Conservation (phyloP, 2,113 vertebrate species). For the Stegostoma tigrinum region DNA sequence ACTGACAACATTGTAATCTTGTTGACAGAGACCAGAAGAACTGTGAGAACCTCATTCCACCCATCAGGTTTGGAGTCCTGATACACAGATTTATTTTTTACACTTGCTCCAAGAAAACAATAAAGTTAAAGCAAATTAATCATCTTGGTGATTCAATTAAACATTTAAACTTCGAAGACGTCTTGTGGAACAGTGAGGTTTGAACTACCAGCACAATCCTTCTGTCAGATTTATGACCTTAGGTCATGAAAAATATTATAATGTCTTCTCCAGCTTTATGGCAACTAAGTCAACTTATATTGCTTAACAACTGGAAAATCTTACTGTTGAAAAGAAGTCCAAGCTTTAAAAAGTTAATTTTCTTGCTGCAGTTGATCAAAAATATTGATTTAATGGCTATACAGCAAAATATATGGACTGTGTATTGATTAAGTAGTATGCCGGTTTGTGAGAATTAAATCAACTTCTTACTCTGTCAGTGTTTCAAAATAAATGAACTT, state of each 20-base stretch:
- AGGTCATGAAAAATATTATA: not conserved
- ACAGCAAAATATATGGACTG: not conserved
- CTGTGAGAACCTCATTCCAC: no score
- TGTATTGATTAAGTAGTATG: not conserved
- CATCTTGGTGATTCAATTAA: no score
- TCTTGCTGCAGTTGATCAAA: not conserved
- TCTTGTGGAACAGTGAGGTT: no score
- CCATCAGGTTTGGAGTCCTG: no score
- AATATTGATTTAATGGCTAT: slow-evolving; percentile 1
- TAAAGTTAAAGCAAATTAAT: no score
- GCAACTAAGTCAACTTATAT: not conserved
- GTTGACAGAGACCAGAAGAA: no score
- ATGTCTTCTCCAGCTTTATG: not conserved
- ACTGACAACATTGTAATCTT: no score
- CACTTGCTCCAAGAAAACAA: no score
- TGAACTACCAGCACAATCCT: no score
- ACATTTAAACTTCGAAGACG: no score
- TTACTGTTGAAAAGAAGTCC: not conserved
- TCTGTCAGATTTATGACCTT: no score
- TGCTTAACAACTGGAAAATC: not conserved
- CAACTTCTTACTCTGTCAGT: slow-evolving; percentile 11
- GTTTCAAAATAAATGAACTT: slow-evolving; percentile 20
- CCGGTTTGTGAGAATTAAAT: slow-evolving; percentile 15
- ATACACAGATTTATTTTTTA: no score
- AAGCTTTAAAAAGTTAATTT: not conserved